Conservation (phyloP, 2,797 vertebrate genomes). For the Hemibagrus guttatus region DNA sequence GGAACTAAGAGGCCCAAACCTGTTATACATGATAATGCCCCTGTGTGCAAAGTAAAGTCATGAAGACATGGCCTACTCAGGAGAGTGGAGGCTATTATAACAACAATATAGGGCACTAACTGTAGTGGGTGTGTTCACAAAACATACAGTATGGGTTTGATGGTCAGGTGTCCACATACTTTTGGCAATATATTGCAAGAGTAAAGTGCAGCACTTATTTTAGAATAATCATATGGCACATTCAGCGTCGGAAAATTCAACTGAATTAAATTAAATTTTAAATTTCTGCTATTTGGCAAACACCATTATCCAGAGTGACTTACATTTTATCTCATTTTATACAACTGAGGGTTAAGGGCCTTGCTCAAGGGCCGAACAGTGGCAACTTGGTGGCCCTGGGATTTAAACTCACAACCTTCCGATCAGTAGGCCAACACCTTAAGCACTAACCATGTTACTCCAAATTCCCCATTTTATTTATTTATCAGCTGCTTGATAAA, state of each 20-base stretch:
- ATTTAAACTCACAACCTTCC: no score
- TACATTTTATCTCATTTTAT: no score
- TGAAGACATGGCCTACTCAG: background rate
- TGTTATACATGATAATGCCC: background rate
- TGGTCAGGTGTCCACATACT: background rate
- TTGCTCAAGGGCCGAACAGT: no score
- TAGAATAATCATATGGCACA: background rate
- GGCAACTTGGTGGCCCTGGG: no score
- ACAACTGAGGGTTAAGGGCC: no score
- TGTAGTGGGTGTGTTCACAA: background rate
- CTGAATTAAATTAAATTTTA: no score
- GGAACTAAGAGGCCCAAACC: background rate
- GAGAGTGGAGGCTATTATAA: background rate
- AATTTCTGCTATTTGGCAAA: no score
- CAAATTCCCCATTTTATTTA: no score
- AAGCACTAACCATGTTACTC: no score
- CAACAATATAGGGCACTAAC: background rate
- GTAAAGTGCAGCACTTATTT: background rate
- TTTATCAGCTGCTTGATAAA: no score
- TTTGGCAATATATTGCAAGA: background rate
- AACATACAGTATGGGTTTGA: background rate
- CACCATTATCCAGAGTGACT: no score
- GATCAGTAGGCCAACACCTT: no score
- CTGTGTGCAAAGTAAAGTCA: background rate
- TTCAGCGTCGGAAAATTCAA: background rate